Percentiles rank a stretch among this genome's conserved stretches.
These are phyloP conservation scores for Omphaloscelis lunosa DNA, from an alignment of 2,888 invertebrate genomes.

Conservation along the genomic window DNA sequence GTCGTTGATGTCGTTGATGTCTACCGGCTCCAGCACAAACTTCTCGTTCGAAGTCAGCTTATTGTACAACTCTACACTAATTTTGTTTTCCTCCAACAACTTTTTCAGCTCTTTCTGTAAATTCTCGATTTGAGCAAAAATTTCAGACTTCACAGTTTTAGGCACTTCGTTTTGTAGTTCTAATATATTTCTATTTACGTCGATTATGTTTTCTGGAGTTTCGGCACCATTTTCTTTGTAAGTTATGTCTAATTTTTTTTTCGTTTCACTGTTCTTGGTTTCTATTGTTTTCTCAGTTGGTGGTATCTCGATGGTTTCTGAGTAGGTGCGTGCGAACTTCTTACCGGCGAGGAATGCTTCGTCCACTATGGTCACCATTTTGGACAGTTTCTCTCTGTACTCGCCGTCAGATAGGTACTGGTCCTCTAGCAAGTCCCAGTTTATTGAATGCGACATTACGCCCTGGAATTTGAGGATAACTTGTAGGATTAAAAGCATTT, in stretches of 20 bases:
- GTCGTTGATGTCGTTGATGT: constrained; percentile 88
- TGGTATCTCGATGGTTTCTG: constrained; percentile 73
- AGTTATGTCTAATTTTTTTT: constrained; percentile 77
- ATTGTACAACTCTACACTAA: constrained; percentile 82
- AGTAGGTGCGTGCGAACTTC: constrained; percentile 93
- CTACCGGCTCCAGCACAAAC: constrained; percentile 85
- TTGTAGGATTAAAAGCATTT: constrained; percentile 12
- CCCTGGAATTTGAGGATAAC: constrained; percentile 91
- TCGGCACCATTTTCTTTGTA: constrained; percentile 75
- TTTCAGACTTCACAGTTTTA: constrained; percentile 66
- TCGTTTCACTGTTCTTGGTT: constrained; percentile 54
- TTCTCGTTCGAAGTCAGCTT: constrained; percentile 86
- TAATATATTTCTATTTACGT: constrained; percentile 72
- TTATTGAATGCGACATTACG: constrained; percentile 98
- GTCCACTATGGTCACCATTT: constrained; percentile 95
- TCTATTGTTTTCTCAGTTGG: constrained; percentile 22
- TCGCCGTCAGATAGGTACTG: constrained; percentile 96
- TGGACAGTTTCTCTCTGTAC: constrained; percentile 95
- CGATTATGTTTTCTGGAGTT: constrained; percentile 66
- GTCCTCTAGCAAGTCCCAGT: constrained; percentile 97
- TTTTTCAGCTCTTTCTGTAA: constrained; percentile 78
- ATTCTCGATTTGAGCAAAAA: constrained; percentile 68
- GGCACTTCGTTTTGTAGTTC: constrained; percentile 72
- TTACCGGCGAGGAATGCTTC: constrained; percentile 93
- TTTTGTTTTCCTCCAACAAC: constrained; percentile 82